Evolutionary conservation across 92 coral and sea anemone species (phyloP), one percentile per base, ranked within the genome.

Genomic region (Heliopora coerulea): DNA sequence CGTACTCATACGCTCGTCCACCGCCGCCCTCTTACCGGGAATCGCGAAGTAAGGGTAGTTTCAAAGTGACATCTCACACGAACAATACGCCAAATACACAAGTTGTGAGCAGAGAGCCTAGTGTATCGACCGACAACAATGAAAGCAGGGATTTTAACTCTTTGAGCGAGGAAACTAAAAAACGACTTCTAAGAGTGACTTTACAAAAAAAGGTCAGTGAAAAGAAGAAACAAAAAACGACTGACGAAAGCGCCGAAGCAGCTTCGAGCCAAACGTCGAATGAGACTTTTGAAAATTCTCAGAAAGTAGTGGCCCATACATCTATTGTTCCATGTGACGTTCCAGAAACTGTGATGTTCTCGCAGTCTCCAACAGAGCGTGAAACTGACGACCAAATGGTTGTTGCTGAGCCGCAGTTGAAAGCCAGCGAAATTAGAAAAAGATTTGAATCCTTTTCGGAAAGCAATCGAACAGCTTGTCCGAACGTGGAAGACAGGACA

Each of bases 21-120:
- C 99, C 99, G 11, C 99, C 99, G 41, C 99, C 99, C 39, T 90
- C 96, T 0, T 95, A 95, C 74, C 91, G 96, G 12, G 88, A 83
- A 34, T 79, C 73, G 18, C 62, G 56, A 25, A 86, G 76, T 48
- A 87, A 89, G 8, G 83, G 74, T 44, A 85, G 73, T 44, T 78
- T 79, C 41, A 72, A 87, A 0, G 17, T 88, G 79, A 18, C 83
- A 54, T 48, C 24, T 80, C 59, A 88, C 86, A n/a, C n/a, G n/a
- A n/a, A n/a, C n/a, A n/a, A n/a, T n/a, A n/a, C 29, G 86, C 83
- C 41, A 82, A 17, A 13, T 79, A 58, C 20, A 68, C 84, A 12
- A 28, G 21, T 54, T 13, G 31, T 59, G 19, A 49, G 25, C 34
- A 52, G 54, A 33, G 77, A 74, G 14, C 84, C 79, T 4, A 56